Base-by-base conservation (phyloP, 2,797 vertebrate species). In the Siniperca undulata region DNA sequence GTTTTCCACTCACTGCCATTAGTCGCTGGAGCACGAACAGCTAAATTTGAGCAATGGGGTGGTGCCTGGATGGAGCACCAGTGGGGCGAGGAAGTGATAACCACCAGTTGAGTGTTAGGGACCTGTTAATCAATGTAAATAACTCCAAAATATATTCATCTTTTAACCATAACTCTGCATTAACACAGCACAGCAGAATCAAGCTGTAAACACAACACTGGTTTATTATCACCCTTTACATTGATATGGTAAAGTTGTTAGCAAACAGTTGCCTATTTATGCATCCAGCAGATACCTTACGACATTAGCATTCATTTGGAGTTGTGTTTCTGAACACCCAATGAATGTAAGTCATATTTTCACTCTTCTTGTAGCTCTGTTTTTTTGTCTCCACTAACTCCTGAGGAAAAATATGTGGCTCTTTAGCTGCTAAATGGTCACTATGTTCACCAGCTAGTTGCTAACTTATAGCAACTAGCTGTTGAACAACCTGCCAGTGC, bases 61-160 rank as follows among this genome's bases (percentile, higher is more conserved):
- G 7, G 66, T 19, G 38, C 7, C 34, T 77, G 24, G 44, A 24
- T 52, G 44, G 46, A 61, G 50, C 34, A 44, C 5, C 17, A 8
- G 30, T 27, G 16, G 53, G 5, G 20, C 8, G 14, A 59, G 36
- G 50, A 55, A 64, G n/a, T 12, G 52, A 74, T 50, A 19, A 52
- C 19, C n/a, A 70, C 50, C 16, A 5, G 69, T 67, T 61, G 16
- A 76, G 46, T 58, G n/a, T 60, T 61, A 65, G 11, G 5, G 0
- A 61, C 53, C 61, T 71, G 46, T 66, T 77, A 52, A 78, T 42
- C n/a, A 34, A 19, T 38, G n/a, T 34, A 66, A n/a, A 59, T 42
- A 44, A 20, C 42, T 70, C 24, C 9, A 27, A 59, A n/a, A 44
- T 5, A 13, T 46, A 27, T 50, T 73, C n/a, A 13, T 59, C 13